Percentiles rank a stretch among this genome's conserved stretches.
Conservation (phyloP, 2,888 invertebrate genomes). For the Napeogenes inachia region DNA sequence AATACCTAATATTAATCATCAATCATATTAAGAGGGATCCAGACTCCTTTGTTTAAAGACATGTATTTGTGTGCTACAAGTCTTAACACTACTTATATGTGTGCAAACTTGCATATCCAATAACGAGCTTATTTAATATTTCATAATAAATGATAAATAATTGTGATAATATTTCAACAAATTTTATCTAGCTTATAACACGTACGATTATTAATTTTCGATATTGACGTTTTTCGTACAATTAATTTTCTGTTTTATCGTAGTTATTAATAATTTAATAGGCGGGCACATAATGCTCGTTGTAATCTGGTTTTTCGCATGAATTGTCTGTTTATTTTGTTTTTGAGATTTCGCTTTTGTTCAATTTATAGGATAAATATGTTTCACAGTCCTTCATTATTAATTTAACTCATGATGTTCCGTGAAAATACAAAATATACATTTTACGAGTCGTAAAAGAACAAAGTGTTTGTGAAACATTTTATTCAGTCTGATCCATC, state of each 20-base stretch:
- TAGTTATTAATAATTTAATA: constrained; percentile 4
- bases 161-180: constrained; percentile 15
- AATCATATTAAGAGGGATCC: no score
- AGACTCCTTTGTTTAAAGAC: no score
- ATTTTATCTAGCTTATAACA: constrained; percentile 9
- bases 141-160: constrained; percentile 19
- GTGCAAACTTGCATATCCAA: background rate
- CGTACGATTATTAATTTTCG: background rate
- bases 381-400: background rate
- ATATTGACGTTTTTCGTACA: constrained; percentile 1
- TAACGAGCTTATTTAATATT: constrained; percentile 15
- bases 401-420: no score
- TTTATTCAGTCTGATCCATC: no score
- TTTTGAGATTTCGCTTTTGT: background rate
- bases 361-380: background rate
- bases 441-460: no score
- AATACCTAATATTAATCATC: no score
- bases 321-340: background rate
- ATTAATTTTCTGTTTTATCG: background rate
- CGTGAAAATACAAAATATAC: no score
- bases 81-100: no score
- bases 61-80: no score
- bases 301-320: background rate
- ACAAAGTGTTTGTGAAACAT: no score
- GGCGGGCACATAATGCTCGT: background rate